These are phyloP conservation scores for Peromyscus polionotus DNA, from an alignment of 2,113 vertebrate species.

Conservation along the genomic window DNA sequence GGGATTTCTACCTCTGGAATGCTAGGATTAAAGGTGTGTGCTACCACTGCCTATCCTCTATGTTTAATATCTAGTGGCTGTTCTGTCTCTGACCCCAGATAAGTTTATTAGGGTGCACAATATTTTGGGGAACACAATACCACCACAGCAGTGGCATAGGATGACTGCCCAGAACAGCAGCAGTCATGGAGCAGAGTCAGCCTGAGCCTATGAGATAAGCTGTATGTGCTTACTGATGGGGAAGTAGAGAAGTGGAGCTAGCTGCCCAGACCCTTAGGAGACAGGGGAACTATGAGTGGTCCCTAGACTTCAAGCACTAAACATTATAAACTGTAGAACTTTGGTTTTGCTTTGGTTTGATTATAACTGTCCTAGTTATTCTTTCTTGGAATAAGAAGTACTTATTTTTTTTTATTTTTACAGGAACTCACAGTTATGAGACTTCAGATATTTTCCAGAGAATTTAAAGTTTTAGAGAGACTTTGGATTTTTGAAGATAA, in stretches of 20 bases:
- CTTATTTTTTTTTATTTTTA: not conserved
- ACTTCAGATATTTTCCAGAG: not conserved
- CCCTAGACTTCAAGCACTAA: not conserved
- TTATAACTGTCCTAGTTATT: not conserved
- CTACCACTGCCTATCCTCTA: too few species aligned
- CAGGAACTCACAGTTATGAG: too few species aligned
- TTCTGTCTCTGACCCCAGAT: too few species aligned
- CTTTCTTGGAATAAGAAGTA: not conserved
- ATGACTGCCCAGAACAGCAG: not conserved
- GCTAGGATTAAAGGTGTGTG: too few species aligned
- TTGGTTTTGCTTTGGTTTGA: not conserved
- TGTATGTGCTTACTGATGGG: not conserved
- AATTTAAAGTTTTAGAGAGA: not conserved
- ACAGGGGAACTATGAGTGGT: not conserved
- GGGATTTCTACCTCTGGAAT: too few species aligned
- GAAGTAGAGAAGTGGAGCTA: not conserved
- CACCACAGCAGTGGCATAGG: not conserved
- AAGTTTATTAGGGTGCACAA: too few species aligned
- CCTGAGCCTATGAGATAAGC: not conserved
- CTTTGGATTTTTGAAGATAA: not conserved
- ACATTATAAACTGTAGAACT: not conserved
- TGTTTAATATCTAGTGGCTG: too few species aligned
- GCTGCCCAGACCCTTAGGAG: not conserved
- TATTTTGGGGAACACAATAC: too few species aligned
- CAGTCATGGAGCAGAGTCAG: not conserved